Evolutionary conservation across 2,888 invertebrate genomes (phyloP).

Genomic region (Pelosia muscerda): DNA sequence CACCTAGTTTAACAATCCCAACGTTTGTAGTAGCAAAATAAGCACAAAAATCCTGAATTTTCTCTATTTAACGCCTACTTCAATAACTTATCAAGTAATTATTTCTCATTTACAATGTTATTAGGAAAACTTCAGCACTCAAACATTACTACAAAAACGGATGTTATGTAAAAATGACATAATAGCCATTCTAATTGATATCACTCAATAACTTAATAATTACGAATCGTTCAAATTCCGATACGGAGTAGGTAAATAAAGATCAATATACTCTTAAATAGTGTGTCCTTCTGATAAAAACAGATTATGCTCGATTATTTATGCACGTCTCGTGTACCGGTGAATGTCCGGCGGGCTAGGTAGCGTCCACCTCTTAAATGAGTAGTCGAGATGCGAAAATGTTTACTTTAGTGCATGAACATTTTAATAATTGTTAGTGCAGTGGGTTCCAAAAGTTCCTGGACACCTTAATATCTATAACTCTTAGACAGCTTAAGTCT

Average conservation of each 20-base stretch:
- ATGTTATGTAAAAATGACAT: background rate
- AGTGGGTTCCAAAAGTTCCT: no score
- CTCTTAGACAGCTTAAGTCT: no score
- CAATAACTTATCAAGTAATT: background rate
- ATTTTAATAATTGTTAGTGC: background rate
- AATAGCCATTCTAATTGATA: background rate
- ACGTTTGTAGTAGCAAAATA: no score
- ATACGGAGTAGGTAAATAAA: conserved; percentile 39
- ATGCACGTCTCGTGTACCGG: conserved; percentile 75
- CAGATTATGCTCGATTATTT: conserved; percentile 77
- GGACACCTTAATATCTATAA: no score
- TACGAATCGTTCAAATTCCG: conserved; percentile 4
- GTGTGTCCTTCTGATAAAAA: conserved; percentile 75
- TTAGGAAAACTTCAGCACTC: background rate
- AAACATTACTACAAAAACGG: background rate
- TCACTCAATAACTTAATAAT: background rate
- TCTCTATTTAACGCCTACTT: no score
- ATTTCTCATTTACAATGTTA: background rate
- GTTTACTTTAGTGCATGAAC: background rate
- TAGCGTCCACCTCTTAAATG: conserved; percentile 13
- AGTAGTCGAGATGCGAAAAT: conserved; percentile 5
- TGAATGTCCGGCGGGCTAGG: conserved; percentile 59
- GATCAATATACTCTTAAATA: conserved; percentile 77
- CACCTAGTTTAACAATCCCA: no score
- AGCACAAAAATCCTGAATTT: no score